Evolutionary conservation across 2,113 vertebrate species (phyloP).

Genomic region (Philantomba maxwellii): DNA sequence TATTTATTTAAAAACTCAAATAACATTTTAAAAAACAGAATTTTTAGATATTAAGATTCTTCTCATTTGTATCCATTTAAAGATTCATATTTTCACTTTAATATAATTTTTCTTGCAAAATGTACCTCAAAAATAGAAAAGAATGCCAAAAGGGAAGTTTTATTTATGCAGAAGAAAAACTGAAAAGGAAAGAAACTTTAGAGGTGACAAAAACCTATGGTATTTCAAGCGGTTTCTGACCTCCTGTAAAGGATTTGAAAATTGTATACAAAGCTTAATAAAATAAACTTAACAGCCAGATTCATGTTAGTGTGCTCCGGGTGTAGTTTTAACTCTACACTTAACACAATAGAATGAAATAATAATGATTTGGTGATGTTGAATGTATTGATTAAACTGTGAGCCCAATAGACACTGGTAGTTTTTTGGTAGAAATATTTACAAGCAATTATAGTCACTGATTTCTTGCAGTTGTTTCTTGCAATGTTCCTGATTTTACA

Average conservation of each 20-base stretch:
- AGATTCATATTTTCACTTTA: not conserved
- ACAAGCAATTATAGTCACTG: not conserved
- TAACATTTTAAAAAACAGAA: not conserved
- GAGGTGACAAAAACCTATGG: not conserved
- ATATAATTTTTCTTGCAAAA: conserved; percentile 4
- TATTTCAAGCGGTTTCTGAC: conserved; percentile 18
- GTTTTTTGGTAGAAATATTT: not conserved
- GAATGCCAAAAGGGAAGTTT: not conserved
- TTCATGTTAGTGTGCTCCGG: not conserved
- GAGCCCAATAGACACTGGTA: not conserved
- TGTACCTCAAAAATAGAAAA: conserved; percentile 19
- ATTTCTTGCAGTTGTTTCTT: not conserved
- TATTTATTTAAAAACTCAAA: not conserved
- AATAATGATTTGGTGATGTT: not conserved
- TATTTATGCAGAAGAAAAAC: conserved; percentile 8
- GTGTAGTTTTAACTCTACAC: not conserved
- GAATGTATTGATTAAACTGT: not conserved
- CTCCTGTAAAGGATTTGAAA: not conserved
- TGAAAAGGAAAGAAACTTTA: conserved; percentile 2
- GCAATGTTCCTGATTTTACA: not conserved
- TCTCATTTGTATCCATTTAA: not conserved
- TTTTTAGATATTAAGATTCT: conserved; percentile 7
- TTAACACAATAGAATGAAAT: not conserved
- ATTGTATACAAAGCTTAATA: not conserved
- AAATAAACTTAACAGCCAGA: not conserved